These are phyloP conservation scores for Coracopsis vasa DNA, from an alignment of 2,113 vertebrate genomes.

Conservation along the genomic window DNA sequence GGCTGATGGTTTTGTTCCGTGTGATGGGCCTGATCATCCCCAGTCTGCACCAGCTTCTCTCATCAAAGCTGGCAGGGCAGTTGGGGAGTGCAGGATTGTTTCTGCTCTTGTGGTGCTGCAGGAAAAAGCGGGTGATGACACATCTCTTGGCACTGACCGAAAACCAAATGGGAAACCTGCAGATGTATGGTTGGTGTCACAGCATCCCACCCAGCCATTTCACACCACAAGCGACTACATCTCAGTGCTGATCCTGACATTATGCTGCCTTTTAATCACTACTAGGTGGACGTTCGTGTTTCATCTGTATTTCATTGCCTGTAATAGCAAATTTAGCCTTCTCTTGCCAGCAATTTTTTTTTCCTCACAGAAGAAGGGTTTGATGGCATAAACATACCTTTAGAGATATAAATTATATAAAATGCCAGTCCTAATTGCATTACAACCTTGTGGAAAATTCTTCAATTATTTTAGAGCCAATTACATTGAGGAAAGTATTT, in stretches of 20 bases:
- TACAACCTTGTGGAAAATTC: slow-evolving; percentile 26
- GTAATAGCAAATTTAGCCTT: background rate
- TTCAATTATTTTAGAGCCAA: slow-evolving; percentile 37
- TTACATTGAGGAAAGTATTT: slow-evolving; percentile 51
- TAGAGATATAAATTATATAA: slow-evolving; percentile 8
- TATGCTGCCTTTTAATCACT: slow-evolving; percentile 3
- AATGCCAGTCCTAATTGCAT: slow-evolving; percentile 22
- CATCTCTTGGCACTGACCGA: background rate
- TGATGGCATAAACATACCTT: slow-evolving; percentile 1
- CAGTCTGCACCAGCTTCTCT: background rate
- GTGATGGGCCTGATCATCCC: background rate
- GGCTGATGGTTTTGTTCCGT: background rate
- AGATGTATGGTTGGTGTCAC: slow-evolving; percentile 22
- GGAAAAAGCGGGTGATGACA: background rate
- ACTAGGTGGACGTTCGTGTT: background rate
- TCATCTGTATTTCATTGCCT: background rate
- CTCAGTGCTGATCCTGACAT: background rate
- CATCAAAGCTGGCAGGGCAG: background rate
- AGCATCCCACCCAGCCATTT: background rate
- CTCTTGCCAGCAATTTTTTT: background rate
- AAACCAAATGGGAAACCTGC: background rate
- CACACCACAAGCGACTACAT: background rate
- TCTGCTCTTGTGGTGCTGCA: background rate
- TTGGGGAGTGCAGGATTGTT: background rate
- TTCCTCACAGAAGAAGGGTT: background rate